phyloP scores from a whole-genome alignment of 2,797 vertebrate species.

The Chrysocyon brachyurus region DNA sequence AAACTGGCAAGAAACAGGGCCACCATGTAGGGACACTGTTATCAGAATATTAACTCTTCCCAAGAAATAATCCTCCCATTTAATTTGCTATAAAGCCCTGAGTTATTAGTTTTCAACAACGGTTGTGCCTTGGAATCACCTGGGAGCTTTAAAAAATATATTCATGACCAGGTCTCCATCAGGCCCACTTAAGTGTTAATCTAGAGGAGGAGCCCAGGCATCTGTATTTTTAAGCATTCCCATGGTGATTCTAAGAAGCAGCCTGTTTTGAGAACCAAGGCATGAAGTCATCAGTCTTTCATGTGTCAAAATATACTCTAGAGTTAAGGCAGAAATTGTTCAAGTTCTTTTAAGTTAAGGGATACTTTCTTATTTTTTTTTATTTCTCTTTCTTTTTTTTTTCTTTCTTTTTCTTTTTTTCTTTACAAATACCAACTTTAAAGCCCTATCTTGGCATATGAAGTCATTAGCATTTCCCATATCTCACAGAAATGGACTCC shows the following conservation, averaged over 20 bases:
- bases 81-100: neutral
- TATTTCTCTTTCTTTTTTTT: neutral
- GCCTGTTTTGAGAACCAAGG: neutral
- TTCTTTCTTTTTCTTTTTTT: neutral
- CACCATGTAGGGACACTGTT: neutral
- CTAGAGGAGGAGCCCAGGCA: neutral
- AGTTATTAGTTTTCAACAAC: neutral
- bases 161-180: neutral
- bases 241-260: neutral
- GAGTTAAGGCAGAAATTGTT: neutral
- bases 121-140: neutral
- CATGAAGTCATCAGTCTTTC: neutral
- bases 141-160: neutral
- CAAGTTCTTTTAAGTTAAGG: neutral
- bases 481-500: neutral
- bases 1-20: neutral
- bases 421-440: constrained; percentile 51
- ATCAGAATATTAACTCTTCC: constrained; percentile 39
- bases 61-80: neutral
- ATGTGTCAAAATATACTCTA: neutral
- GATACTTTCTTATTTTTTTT: neutral
- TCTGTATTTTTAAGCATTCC: neutral
- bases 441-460: neutral
- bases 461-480: constrained; percentile 48
- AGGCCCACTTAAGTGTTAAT: neutral